Base-by-base conservation (phyloP, 2,797 vertebrate species). In the Heterohyrax brucei region DNA sequence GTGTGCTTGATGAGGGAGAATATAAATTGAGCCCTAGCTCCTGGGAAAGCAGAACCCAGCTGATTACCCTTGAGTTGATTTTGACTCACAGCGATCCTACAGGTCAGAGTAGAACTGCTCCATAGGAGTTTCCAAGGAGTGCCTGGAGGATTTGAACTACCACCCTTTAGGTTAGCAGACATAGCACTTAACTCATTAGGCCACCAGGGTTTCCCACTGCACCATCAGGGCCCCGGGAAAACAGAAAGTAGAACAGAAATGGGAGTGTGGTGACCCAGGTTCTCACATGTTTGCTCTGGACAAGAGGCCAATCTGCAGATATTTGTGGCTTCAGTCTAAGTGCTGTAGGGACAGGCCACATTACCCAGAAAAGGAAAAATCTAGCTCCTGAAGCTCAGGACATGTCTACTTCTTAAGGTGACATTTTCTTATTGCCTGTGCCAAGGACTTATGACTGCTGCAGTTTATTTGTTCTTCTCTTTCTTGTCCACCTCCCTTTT, bases 391-490 rank as follows among this genome's bases (percentile, higher is more conserved):
- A 7, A 4, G n/a, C 70, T 95, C 83, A 85, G 33, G 66, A 39
- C 21, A 7, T 50, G 28, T 26, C 30, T 50, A 12, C n/a, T 50
- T 75, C 72, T 77, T 26, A 84, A 89, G 26, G 24, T 39, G n/a
- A n/a, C 16, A 10, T 73, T 95, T 59, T 59, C 59, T 80, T 61
- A 26, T 18, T 39, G 28, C 59, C 50, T 59, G 3, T 81, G 30
- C n/a, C 39, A 3, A 73, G 33, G 18, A 53, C 21, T 48, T 87
- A 75, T 28, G 78, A 85, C 24, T 95, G 39, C 78, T 79, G 39
- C 26, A 61, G 68, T 95, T 87, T 82, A 28, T 66, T 79, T 72
- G 7, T 61, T 72, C 21, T 84, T 78, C 94, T 95, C 66, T 95
- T 91, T 83, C 64, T 66, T 68, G 10, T 24, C 82, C 24, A 53